A percentile compares a stretch with the other conserved stretches of the same genome.
Evolutionary conservation across 2,113 vertebrate species (phyloP).

Genomic region (Mesocricetus auratus): DNA sequence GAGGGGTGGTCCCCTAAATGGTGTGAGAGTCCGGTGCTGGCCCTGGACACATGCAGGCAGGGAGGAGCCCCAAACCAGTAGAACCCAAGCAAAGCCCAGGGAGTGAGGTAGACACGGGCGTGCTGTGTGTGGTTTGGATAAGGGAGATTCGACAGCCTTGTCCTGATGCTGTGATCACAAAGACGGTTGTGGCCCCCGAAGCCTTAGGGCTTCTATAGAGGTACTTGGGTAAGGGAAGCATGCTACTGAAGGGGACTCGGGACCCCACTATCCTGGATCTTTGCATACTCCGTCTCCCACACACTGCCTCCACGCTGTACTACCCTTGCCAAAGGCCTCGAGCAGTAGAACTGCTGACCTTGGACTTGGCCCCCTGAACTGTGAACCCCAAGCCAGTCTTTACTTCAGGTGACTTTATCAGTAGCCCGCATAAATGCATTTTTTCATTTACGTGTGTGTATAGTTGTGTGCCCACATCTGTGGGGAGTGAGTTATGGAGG

Average conservation of each 20-base stretch:
- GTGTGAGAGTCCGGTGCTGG: too few relatives aligned
- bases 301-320: neutral
- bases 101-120: neutral
- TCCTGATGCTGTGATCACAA: neutral
- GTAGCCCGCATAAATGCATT: neutral
- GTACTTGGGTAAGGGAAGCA: neutral
- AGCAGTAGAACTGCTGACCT: neutral
- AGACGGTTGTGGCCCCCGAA: neutral
- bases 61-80: neutral
- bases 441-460: neutral
- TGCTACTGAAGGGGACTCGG: neutral
- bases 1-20: neutral
- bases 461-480: neutral
- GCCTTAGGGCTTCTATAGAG: too few relatives aligned
- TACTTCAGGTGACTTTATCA: neutral
- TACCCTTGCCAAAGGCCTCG: neutral
- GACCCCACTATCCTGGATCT: neutral
- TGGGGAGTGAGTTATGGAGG: neutral
- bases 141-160: neutral
- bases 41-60: rapidly evolving
- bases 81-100: neutral
- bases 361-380: neutral
- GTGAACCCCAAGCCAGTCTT: neutral
- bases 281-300: neutral
- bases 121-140: neutral